A percentile compares a stretch with the other conserved stretches of the same genome.
Evolutionary conservation across 1,140 invertebrate genomes (phyloP).

Genomic region (Drosophila lacteicornis): DNA sequence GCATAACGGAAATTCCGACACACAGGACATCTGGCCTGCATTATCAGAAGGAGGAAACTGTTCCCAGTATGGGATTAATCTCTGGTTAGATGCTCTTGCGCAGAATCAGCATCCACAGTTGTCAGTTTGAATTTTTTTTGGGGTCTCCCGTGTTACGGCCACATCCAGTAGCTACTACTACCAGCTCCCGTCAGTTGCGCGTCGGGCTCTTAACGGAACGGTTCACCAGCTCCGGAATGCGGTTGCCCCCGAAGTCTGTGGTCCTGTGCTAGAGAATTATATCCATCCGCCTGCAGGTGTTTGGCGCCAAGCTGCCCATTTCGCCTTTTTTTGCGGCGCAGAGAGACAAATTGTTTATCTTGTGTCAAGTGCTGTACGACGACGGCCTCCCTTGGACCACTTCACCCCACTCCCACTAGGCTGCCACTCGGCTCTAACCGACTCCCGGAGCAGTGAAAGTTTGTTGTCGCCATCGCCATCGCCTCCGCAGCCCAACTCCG

Average conservation of each 20-base stretch:
- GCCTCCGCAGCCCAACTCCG: constrained; percentile 14
- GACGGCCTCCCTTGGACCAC: constrained; percentile 20
- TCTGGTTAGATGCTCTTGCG: constrained; percentile 4
- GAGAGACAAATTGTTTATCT: constrained; percentile 81
- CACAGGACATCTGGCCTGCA: constrained; percentile 35
- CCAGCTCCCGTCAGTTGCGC: constrained; percentile 36
- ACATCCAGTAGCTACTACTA: constrained; percentile 6
- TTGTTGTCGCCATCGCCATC: constrained; percentile 55
- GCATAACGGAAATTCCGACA: constrained; percentile 41
- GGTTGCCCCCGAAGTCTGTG: constrained; percentile 6
- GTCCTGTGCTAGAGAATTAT: constrained; percentile 14
- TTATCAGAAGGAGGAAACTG: constrained; percentile 7
- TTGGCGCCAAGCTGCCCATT: constrained; percentile 79
- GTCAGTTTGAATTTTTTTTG: constrained; percentile 7
- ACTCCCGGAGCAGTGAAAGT: constrained; percentile 50
- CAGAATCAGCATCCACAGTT: constrained; percentile 59
- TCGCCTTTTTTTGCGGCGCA: constrained; percentile 52
- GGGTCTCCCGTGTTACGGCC: constrained; percentile 2
- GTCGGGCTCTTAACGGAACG: constrained; percentile 49
- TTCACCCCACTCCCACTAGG: not conserved
- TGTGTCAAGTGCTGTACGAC: constrained; percentile 71
- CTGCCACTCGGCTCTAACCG: not conserved
- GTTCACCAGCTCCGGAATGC: constrained; percentile 44
- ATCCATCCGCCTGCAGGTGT: constrained; percentile 55
- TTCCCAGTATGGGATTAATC: constrained; percentile 35